These are phyloP conservation scores for Dasypolia templi DNA, from an alignment of 2,888 invertebrate species.

Conservation along the genomic window DNA sequence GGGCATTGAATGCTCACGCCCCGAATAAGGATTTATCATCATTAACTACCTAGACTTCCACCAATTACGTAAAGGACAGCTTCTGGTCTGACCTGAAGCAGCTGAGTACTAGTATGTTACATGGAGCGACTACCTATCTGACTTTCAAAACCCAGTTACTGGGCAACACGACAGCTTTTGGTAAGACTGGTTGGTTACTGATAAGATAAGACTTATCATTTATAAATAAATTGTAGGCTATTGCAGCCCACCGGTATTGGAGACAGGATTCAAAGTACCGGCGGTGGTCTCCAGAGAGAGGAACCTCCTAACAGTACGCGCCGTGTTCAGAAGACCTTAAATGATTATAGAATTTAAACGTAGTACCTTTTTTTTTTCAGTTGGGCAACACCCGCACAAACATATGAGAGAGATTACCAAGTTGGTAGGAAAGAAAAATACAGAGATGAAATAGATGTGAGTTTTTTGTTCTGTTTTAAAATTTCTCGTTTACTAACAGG, in stretches of 20 bases:
- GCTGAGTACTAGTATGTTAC: background rate
- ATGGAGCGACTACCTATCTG: background rate
- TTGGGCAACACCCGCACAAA: background rate
- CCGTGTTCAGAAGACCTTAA: background rate
- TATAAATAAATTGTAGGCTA: background rate
- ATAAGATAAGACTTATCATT: background rate
- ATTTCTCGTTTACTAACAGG: background rate
- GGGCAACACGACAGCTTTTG: background rate
- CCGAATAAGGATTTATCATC: background rate
- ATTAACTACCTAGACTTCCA: background rate
- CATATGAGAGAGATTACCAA: constrained; percentile 6
- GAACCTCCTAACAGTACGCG: background rate
- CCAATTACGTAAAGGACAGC: background rate
- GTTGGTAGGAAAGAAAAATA: background rate
- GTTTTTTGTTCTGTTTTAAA: background rate
- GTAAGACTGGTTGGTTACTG: background rate
- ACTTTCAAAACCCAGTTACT: background rate
- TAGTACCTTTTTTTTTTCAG: constrained; percentile 28
- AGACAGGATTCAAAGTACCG: background rate
- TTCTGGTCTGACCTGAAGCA: too few relatives aligned
- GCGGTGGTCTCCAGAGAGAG: background rate
- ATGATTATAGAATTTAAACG: background rate
- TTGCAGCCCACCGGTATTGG: too few relatives aligned
- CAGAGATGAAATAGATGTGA: constrained; percentile 43
- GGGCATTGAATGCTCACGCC: too few relatives aligned